Evolutionary conservation across 2,888 invertebrate genomes (phyloP).

Genomic region (Neria commutata): DNA sequence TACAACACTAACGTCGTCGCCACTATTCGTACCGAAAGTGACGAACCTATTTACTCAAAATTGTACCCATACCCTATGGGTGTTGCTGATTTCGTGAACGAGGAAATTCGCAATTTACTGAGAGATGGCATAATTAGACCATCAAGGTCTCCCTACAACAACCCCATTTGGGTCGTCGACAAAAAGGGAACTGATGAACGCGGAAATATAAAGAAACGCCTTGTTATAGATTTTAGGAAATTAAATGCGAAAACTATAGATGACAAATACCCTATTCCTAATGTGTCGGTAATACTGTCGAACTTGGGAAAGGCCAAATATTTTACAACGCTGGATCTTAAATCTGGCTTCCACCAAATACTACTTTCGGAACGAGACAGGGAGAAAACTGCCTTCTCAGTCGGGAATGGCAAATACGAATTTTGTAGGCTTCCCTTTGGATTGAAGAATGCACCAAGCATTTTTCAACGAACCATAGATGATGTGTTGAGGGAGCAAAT

Average conservation of each 20-base stretch:
- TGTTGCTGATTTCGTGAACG: background rate
- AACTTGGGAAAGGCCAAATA: slow-evolving; percentile 5
- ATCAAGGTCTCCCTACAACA: background rate
- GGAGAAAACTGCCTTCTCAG: slow-evolving; percentile 4
- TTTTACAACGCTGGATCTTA: slow-evolving; percentile 9
- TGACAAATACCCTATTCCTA: slow-evolving; percentile 7
- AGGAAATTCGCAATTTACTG: background rate
- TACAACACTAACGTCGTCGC: slow-evolving; percentile 5
- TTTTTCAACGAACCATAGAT: slow-evolving; percentile 8
- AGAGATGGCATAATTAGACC: background rate
- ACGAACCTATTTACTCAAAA: background rate
- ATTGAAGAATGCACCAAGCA: background rate
- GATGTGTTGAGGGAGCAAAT: too few relatives aligned
- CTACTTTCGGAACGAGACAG: background rate
- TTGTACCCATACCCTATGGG: background rate
- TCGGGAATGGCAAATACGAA: too few relatives aligned
- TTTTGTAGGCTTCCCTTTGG: background rate
- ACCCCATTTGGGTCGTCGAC: slow-evolving; percentile 2
- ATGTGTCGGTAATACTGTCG: background rate
- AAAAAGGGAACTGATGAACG: background rate
- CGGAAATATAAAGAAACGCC: background rate
- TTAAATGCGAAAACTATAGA: background rate
- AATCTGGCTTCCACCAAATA: background rate
- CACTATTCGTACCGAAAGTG: background rate
- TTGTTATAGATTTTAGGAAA: slow-evolving; percentile 4